Conservation (phyloP, 1,140 invertebrate species). For the Battus philenor region DNA sequence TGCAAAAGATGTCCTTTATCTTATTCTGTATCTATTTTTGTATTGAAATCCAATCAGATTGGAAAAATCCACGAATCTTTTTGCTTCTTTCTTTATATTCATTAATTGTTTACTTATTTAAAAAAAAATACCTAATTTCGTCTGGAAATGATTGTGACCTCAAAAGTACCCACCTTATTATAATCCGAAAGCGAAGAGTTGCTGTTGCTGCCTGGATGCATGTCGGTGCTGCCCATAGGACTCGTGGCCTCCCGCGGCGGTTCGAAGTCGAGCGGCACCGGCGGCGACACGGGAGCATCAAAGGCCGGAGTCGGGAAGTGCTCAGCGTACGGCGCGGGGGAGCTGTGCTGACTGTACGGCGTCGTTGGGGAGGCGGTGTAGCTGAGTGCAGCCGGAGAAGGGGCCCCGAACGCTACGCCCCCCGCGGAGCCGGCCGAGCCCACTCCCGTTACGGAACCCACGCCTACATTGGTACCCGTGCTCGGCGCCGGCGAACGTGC, state of each 20-base stretch:
- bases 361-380: conserved; percentile 70
- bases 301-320: conserved; percentile 36
- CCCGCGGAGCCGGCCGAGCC: conserved; percentile 21
- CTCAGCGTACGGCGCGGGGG: conserved; percentile 52
- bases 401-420: conserved; percentile 50
- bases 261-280: conserved; percentile 86
- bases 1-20: too few species aligned
- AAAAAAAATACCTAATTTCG: too few species aligned
- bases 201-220: conserved; percentile 52
- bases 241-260: conserved; percentile 75
- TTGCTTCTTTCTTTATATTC: too few species aligned
- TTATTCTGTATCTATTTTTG: too few species aligned
- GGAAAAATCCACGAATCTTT: too few species aligned
- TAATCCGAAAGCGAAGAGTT: conserved; percentile 62
- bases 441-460: conserved; percentile 35
- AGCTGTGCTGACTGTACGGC: conserved; percentile 64
- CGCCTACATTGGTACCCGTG: conserved; percentile 24
- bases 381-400: conserved; percentile 54
- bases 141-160: too few species aligned
- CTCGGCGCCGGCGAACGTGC: conserved; percentile 30
- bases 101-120: too few species aligned
- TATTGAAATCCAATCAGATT: too few species aligned
- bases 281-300: conserved; percentile 77
- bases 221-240: conserved; percentile 56
- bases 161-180: conserved; percentile 54